Conservation (phyloP, 1,140 invertebrate species). For the Sminthurinus signatus region DNA sequence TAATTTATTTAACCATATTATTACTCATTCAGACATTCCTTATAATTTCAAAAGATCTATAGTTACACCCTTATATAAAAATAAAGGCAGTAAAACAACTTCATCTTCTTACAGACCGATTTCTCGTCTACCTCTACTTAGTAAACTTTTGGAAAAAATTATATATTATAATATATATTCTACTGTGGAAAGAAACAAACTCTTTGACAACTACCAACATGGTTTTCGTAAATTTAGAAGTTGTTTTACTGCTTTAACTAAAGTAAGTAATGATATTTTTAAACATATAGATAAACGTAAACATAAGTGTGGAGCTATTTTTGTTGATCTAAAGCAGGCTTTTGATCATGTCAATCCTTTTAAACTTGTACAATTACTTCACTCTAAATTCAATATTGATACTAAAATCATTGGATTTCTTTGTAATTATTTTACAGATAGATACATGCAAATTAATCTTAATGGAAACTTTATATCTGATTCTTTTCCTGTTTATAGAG, state of each 20-base stretch:
- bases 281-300: neutral
- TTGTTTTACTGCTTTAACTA: neutral
- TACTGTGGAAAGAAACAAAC: neutral
- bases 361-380: neutral
- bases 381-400: neutral
- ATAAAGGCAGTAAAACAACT: neutral
- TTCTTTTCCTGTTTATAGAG: neutral
- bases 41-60: neutral
- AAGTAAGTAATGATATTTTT: neutral
- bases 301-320: neutral
- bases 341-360: neutral
- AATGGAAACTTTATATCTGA: neutral
- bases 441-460: neutral
- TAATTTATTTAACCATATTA: too few relatives aligned
- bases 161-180: neutral
- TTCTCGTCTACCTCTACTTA: neutral
- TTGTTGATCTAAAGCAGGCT: neutral
- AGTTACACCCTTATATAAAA: constrained; percentile 4
- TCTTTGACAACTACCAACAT: neutral
- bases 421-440: neutral
- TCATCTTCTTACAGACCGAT: constrained; percentile 1
- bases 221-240: neutral
- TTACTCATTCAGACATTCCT: too few relatives aligned
- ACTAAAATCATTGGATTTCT: too few relatives aligned
- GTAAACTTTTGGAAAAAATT: constrained; percentile 2